These are phyloP conservation scores for Larimichthys polyactis DNA, from an alignment of 2,113 vertebrate genomes.

Conservation along the genomic window DNA sequence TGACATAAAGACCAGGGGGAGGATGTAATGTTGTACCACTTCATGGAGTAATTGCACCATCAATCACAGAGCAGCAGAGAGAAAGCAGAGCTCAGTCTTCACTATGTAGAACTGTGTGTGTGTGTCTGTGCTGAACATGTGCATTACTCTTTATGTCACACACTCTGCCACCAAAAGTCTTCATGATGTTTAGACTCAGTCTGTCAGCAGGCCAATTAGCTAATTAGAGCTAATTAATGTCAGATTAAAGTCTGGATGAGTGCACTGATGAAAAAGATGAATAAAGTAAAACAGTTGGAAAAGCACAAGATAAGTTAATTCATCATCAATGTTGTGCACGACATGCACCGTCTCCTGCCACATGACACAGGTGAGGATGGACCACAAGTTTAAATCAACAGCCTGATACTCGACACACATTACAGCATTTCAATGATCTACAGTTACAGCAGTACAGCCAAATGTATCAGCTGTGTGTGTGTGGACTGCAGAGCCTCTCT, in stretches of 20 bases:
- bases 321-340: no score
- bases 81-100: background rate
- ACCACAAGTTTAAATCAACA: no score
- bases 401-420: no score
- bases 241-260: no score
- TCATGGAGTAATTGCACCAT: slow-evolving; percentile 49
- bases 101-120: slow-evolving; percentile 6
- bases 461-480: background rate
- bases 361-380: background rate
- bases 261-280: no score
- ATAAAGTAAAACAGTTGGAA: no score
- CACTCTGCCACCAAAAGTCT: background rate
- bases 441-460: no score
- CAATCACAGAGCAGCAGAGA: slow-evolving; percentile 43
- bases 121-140: background rate
- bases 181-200: background rate
- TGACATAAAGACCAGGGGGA: slow-evolving; percentile 35
- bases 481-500: background rate
- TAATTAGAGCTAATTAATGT: background rate
- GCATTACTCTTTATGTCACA: background rate
- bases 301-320: no score
- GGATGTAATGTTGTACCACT: slow-evolving; percentile 31
- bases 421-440: no score
- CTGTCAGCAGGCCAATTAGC: background rate
- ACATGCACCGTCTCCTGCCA: no score